Conservation (phyloP, 2,113 vertebrate species). For the Poecilia latipinna region DNA sequence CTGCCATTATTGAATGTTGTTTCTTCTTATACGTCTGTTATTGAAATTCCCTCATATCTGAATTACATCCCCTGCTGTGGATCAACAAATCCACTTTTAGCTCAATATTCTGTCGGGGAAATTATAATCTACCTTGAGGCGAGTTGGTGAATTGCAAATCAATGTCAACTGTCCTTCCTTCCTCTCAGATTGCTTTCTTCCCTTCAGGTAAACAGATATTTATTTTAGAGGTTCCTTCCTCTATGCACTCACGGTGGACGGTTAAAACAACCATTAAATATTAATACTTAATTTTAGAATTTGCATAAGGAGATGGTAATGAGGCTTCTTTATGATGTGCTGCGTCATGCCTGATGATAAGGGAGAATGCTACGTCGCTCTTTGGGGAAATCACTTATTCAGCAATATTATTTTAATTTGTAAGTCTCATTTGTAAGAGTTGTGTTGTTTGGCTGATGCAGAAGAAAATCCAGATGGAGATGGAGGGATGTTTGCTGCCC, state of each 20-base stretch:
- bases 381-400: constrained; percentile 27
- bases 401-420: neutral
- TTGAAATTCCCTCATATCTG: neutral
- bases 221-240: neutral
- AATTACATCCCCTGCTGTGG: neutral
- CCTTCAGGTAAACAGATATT: neutral
- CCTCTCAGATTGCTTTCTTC: neutral
- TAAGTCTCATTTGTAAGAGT: neutral
- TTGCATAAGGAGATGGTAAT: constrained; percentile 39
- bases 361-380: neutral
- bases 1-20: neutral
- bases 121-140: constrained; percentile 3
- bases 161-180: neutral
- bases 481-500: constrained; percentile 29
- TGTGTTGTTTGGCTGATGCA: constrained; percentile 6
- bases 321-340: constrained; percentile 4
- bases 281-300: constrained; percentile 37
- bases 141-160: neutral
- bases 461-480: constrained; percentile 28
- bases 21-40: neutral
- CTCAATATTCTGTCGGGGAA: constrained; percentile 6
- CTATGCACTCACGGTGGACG: neutral
- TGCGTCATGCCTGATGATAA: constrained; percentile 10
- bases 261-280: constrained; percentile 41
- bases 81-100: neutral